phyloP scores from a whole-genome alignment of 2,113 vertebrate genomes.

The Alaudala cheleensis region DNA sequence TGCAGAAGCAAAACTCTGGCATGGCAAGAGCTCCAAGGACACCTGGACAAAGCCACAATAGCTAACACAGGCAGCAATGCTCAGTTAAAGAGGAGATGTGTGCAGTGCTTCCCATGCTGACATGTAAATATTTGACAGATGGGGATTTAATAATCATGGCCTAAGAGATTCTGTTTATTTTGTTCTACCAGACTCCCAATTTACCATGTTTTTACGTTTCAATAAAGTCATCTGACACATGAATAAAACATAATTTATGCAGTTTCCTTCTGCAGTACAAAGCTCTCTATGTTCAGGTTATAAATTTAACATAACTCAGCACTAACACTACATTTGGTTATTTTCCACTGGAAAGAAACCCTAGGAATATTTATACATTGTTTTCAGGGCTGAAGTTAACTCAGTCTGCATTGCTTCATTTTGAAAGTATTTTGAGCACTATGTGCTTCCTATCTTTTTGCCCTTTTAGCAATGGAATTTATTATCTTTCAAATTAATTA shows the following conservation, averaged over 20 bases:
- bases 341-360: neutral
- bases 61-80: neutral
- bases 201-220: neutral
- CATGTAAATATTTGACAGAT: neutral
- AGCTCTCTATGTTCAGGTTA: neutral
- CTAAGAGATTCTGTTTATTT: neutral
- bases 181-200: neutral
- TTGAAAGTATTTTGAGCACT: neutral
- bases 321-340: neutral
- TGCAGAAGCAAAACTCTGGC: neutral
- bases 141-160: neutral
- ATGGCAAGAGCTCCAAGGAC: neutral
- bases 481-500: neutral
- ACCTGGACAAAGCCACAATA: neutral
- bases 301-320: slow-evolving; percentile 20
- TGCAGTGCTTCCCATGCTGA: neutral
- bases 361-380: neutral
- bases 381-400: neutral
- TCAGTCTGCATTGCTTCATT: neutral
- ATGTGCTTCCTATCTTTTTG: neutral
- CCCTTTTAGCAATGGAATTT: neutral
- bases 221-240: neutral
- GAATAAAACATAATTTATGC: slow-evolving; percentile 12
- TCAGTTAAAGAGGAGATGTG: neutral
- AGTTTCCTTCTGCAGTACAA: neutral